phyloP scores from a whole-genome alignment of 1,140 invertebrate species.

The Drosophila willistoni region DNA sequence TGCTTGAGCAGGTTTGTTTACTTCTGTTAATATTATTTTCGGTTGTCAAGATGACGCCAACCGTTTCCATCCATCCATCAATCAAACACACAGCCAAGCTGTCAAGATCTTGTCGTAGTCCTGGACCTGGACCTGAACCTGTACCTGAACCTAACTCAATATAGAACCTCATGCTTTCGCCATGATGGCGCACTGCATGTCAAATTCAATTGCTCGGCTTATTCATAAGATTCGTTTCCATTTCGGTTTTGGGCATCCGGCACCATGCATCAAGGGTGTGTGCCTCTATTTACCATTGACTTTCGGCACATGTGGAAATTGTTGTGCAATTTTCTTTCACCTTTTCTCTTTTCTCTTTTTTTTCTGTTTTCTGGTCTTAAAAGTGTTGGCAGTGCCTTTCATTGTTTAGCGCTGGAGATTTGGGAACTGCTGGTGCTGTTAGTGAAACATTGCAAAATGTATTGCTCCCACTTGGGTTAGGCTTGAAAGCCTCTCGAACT shows the following conservation, averaged over 20 bases:
- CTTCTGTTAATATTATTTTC: neutral
- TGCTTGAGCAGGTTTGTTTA: neutral
- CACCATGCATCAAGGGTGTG: slow-evolving; percentile 49
- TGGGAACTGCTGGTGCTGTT: slow-evolving; percentile 27
- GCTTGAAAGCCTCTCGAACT: slow-evolving; percentile 44
- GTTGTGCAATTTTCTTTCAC: slow-evolving; percentile 12
- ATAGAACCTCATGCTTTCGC: slow-evolving; percentile 15
- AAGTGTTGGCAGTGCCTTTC: slow-evolving; percentile 57
- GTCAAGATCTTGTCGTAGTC: slow-evolving; percentile 34
- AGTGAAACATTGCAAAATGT: slow-evolving; percentile 72
- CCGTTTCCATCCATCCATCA: slow-evolving; percentile 52
- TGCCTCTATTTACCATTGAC: slow-evolving; percentile 53
- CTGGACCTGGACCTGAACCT: neutral
- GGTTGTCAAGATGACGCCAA: neutral
- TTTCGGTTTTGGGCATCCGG: slow-evolving; percentile 10
- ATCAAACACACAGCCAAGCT: slow-evolving; percentile 40
- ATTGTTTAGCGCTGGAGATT: slow-evolving; percentile 51
- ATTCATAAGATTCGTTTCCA: slow-evolving; percentile 53
- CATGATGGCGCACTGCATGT: slow-evolving; percentile 34
- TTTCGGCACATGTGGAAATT: slow-evolving; percentile 47
- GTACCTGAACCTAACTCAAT: slow-evolving; percentile 5
- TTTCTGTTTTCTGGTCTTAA: slow-evolving; percentile 34
- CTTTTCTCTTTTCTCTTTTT: slow-evolving; percentile 6
- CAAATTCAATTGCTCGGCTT: slow-evolving; percentile 64
- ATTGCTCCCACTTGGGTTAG: slow-evolving; percentile 70